Percentiles rank a stretch among this genome's conserved stretches.
Evolutionary conservation across 2,888 invertebrate species (phyloP).

Genomic region (Platycnemis pennipes): DNA sequence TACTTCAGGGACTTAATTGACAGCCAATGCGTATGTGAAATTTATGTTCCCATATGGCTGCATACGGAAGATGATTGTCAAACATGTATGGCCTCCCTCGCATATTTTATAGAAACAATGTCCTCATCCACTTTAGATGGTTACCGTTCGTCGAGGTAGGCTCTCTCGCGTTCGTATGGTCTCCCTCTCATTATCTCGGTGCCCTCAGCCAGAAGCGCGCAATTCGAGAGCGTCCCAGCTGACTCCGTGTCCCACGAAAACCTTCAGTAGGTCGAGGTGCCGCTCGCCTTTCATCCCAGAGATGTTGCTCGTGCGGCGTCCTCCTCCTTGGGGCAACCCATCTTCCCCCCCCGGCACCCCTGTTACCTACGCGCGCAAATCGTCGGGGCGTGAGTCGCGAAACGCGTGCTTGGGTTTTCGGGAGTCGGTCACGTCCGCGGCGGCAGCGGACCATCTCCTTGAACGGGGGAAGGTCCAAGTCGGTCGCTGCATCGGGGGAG

Average conservation of each 20-base stretch:
- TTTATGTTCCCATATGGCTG: not conserved
- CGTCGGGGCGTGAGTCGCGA: not conserved
- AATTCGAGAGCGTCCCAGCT: not conserved
- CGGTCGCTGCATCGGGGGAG: not conserved
- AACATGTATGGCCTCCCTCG: not conserved
- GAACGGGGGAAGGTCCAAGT: not conserved
- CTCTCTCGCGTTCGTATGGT: not conserved
- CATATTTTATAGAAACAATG: not conserved
- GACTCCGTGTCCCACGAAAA: not conserved
- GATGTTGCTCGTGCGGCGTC: too few relatives aligned
- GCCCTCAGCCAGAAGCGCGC: not conserved
- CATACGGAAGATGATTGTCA: not conserved
- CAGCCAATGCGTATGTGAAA: too few relatives aligned
- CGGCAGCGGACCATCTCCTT: not conserved
- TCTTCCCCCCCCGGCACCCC: too few relatives aligned
- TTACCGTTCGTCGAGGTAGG: not conserved
- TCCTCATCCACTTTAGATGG: not conserved
- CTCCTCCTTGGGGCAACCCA: too few relatives aligned
- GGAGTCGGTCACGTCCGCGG: not conserved
- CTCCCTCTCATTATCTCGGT: not conserved
- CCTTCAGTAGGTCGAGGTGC: too few relatives aligned
- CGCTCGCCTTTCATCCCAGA: too few relatives aligned
- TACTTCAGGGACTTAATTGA: too few relatives aligned
- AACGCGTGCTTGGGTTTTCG: not conserved
- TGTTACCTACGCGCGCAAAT: too few relatives aligned